Evolutionary conservation across 2,888 invertebrate genomes (phyloP).

Genomic region (Ormyrus nitidulus): DNA sequence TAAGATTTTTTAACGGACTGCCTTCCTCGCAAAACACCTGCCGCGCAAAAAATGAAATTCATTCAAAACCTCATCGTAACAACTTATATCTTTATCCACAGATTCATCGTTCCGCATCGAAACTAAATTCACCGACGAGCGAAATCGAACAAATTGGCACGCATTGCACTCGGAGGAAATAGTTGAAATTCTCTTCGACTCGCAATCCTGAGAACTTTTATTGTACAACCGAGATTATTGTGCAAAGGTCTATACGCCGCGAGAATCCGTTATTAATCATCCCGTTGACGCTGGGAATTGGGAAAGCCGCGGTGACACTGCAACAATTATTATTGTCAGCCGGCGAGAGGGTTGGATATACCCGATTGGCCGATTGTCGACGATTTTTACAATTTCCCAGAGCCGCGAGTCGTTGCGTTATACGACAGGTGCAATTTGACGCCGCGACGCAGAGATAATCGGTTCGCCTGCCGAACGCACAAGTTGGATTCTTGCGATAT

Average conservation of each 20-base stretch:
- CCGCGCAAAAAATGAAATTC: too few relatives aligned
- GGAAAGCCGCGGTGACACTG: conserved; percentile 16
- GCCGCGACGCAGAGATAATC: too few relatives aligned
- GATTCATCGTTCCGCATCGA: neutral
- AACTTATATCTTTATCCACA: too few relatives aligned
- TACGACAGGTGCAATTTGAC: too few relatives aligned
- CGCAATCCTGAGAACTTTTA: neutral
- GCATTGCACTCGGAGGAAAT: neutral
- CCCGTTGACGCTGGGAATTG: conserved; percentile 13
- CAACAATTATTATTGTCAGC: neutral
- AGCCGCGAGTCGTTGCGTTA: too few relatives aligned
- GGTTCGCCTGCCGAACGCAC: too few relatives aligned
- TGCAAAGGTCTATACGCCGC: conserved; percentile 18
- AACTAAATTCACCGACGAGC: neutral
- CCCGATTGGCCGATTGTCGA: neutral
- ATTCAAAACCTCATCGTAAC: too few relatives aligned
- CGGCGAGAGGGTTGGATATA: conserved; percentile 7
- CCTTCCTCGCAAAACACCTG: too few relatives aligned
- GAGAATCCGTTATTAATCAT: conserved; percentile 42
- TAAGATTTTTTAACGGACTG: too few relatives aligned
- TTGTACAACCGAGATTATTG: conserved; percentile 1
- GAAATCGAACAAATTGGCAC: neutral
- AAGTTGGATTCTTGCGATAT: too few relatives aligned
- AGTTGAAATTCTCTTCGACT: neutral
- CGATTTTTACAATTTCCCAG: too few relatives aligned